These are phyloP conservation scores for Eubasilissa regina DNA, from an alignment of 1,140 invertebrate species.

Conservation along the genomic window DNA sequence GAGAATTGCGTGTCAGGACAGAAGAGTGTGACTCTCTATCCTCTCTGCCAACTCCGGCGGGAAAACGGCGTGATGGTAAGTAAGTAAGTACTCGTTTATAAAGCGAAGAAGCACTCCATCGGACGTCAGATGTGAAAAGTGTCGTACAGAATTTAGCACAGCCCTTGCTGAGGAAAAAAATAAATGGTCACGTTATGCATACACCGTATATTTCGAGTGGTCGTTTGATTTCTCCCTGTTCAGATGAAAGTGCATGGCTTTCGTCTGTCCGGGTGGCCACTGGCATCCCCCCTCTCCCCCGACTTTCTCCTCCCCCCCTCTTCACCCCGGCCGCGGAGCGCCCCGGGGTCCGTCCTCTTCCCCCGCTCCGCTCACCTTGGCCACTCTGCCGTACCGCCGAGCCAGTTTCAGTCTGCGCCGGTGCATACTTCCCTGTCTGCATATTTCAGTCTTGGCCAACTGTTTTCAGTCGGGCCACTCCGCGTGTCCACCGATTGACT, in stretches of 20 bases:
- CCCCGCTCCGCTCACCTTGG: constrained; percentile 20
- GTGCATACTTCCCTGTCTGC: constrained; percentile 50
- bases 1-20: too few species aligned
- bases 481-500: too few species aligned
- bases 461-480: background rate
- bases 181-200: too few species aligned
- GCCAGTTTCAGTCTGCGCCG: constrained; percentile 35
- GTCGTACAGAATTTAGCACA: too few species aligned
- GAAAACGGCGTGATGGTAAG: too few species aligned
- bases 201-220: too few species aligned
- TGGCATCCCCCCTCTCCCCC: constrained; percentile 3
- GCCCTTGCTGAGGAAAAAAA: too few species aligned
- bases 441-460: constrained; percentile 46
- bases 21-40: too few species aligned
- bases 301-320: background rate
- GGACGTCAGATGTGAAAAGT: too few species aligned
- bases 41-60: too few species aligned
- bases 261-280: constrained; percentile 35
- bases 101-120: too few species aligned
- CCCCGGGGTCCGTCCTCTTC: constrained; percentile 9
- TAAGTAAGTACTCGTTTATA: too few species aligned
- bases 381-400: constrained; percentile 23
- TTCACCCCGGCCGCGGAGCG: background rate
- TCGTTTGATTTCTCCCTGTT: constrained; percentile 13
- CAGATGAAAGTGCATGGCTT: background rate